Evolutionary conservation across 2,888 invertebrate species (phyloP), one percentile per base, ranked within the genome.

Genomic region (Ceratothoa steindachneri): DNA sequence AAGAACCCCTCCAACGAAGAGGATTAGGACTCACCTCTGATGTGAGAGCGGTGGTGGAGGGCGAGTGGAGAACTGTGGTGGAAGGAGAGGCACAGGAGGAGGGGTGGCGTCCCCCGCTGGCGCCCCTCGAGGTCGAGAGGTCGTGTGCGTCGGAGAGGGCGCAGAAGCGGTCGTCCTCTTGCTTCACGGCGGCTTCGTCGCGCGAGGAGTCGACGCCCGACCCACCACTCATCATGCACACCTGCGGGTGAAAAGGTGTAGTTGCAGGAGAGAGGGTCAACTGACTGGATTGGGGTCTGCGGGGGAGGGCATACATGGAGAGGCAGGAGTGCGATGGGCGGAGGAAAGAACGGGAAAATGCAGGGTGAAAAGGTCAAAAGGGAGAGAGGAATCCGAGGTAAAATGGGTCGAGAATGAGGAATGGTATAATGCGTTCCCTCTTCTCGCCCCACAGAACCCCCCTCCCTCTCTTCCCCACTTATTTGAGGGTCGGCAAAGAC

Each of bases 11-110:
- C n/a, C n/a, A n/a, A n/a, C n/a, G n/a, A n/a, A n/a, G n/a, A n/a
- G n/a, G n/a, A n/a, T n/a, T n/a, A n/a, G n/a, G n/a, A n/a, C n/a
- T n/a, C n/a, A 77, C 77, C 77, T 77, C 77, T 3, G 77, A 74
- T 24, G 74, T 51, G 7, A 74, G 72, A 29, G 74, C 77, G n/a
- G 80, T 80, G 60, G 80, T 77, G 73, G 77, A 74, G 27, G 80
- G 80, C 5, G 80, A 80, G 67, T 77, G 77, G 9, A 77, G 41
- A 29, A 66, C 72, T 19, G 72, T 73, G 72, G 74, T 77, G 74
- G 68, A 72, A 30, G 80, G 77, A 24, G 79, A 74, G 60, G 74
- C 67, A 65, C 70, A 71, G 53, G 73, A 67, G 41, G 72, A 55
- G 19, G 55, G 68, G 15, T 70, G 73, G n/a, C n/a, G n/a, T 19